Base-by-base conservation (phyloP, 2,888 invertebrate genomes). In the Trachelus stipa region DNA sequence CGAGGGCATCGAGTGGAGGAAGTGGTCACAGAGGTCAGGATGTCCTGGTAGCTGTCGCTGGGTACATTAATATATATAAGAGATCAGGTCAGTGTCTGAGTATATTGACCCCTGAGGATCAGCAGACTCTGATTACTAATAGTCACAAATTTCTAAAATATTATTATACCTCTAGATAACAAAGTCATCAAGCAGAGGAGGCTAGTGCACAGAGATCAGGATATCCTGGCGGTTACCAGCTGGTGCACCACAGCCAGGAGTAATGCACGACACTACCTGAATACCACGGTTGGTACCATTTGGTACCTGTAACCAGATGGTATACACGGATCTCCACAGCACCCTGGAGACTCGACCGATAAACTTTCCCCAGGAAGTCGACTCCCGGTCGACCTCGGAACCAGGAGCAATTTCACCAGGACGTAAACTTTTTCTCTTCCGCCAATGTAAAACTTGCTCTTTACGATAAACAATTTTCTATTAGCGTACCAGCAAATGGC, bases 341-440 rank as follows among this genome's bases (percentile, higher is more conserved):
- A 56, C 56, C 56, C 56, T 56, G 56, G 56, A 56, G 56, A 56
- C 56, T 56, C 9, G 56, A 56, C 56, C 56, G 56, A 56, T 80
- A 82, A 82, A 82, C 79, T 82, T 82, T 82, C 81, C 80, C 77
- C 80, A 78, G 75, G 75, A 81, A 82, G 81, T 81, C 81, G 80
- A 56, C 56, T 56, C 23, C 23, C 56, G 15, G 56, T 56, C 56
- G 56, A 56, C 56, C 23, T 56, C 56, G 56, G 56, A 9, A 56
- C 23, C 56, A 56, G 1, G 23, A 56, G 56, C 23, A 56, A 56
- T 56, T 56, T 23, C 23, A 56, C 23, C 23, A 56, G 56, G 23
- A 2, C 56, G 6, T 56, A 23, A 56, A 23, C 56, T 23, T 56
- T 23, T 23, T 56, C 23, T 56, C 23, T 56, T 9, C 23, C 56